Conservation (phyloP, 1,140 invertebrate species). For the Zelostemma sp. region DNA sequence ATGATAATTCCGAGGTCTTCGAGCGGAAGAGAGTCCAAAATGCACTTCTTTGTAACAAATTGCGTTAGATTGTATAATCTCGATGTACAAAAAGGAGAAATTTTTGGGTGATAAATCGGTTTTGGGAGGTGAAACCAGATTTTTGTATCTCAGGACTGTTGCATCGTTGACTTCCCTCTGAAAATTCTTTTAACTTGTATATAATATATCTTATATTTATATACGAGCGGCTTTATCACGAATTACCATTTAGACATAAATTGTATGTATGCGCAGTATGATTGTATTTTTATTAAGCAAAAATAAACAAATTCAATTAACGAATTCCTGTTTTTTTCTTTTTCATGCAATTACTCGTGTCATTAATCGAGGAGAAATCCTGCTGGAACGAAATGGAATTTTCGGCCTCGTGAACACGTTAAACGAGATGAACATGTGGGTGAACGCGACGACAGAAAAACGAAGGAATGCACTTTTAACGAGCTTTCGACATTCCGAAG, state of each 20-base stretch:
- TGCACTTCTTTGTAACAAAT: constrained; percentile 5
- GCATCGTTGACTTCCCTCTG: constrained; percentile 19
- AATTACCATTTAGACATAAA: constrained; percentile 31
- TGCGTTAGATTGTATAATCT: background rate
- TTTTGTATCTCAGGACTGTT: constrained; percentile 16
- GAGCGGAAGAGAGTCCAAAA: constrained; percentile 7
- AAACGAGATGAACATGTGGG: no score
- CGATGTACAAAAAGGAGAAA: background rate
- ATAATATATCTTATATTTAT: constrained; percentile 23
- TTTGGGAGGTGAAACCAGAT: constrained; percentile 7
- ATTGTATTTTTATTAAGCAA: constrained; percentile 28
- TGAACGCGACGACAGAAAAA: background rate
- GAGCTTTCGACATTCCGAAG: no score
- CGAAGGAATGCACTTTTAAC: background rate
- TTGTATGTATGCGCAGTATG: constrained; percentile 43
- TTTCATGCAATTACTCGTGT: background rate
- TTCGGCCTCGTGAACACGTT: background rate
- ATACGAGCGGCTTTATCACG: constrained; percentile 11
- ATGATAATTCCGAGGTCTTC: constrained; percentile 11
- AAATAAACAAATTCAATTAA: constrained; percentile 2
- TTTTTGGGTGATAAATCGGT: constrained; percentile 20
- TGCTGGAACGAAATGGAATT: background rate
- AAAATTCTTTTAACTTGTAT: constrained; percentile 32
- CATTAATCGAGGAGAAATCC: background rate
- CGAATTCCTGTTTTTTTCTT: background rate